phyloP scores from a whole-genome alignment of 2,888 invertebrate species.

The Sarcophaga variegata region DNA sequence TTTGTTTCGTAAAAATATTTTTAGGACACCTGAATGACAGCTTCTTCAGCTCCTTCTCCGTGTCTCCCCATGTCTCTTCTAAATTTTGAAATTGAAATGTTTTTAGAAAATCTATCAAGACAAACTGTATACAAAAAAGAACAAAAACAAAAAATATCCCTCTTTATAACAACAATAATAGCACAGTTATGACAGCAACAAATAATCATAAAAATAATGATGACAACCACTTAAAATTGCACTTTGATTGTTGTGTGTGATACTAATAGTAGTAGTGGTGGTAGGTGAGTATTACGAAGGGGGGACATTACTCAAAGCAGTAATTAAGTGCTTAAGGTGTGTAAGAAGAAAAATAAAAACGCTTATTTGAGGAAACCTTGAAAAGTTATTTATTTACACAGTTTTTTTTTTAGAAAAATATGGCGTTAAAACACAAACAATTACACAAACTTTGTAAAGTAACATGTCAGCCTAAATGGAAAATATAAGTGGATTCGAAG shows the following conservation, averaged over 20 bases:
- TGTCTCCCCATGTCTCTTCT: neutral
- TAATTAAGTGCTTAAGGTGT: no score
- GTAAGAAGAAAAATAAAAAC: no score
- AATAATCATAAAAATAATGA: neutral
- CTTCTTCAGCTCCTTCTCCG: neutral
- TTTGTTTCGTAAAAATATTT: constrained; percentile 5
- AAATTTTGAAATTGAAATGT: constrained; percentile 5
- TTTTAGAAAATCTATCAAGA: constrained; percentile 8
- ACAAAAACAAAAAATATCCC: neutral
- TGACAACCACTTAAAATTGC: constrained; percentile 1
- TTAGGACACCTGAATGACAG: constrained; percentile 61
- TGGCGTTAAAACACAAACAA: no score
- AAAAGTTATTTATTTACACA: no score
- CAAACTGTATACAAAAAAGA: constrained; percentile 19
- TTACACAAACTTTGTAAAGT: no score
- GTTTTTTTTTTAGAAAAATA: no score
- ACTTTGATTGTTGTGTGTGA: constrained; percentile 4
- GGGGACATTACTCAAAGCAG: no score
- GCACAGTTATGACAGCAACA: neutral
- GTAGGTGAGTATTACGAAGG: no score
- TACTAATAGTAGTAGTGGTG: no score
- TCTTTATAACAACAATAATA: neutral
- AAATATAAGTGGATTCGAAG: no score
- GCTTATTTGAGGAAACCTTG: no score
- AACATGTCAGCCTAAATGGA: no score